Evolutionary conservation across 2,888 invertebrate species (phyloP), one percentile per base, ranked within the genome.

Genomic region (Sinhomidia bicolor): DNA sequence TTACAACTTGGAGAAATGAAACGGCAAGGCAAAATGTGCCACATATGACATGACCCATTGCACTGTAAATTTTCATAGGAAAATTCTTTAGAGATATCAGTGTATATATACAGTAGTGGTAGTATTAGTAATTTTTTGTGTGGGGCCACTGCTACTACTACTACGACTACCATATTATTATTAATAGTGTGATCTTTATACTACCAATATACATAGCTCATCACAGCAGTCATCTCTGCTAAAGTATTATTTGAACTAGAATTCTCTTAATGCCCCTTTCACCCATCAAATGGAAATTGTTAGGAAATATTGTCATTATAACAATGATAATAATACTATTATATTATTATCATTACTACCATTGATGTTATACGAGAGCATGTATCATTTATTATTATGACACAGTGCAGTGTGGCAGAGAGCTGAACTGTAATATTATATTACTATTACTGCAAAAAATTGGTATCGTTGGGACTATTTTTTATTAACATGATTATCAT

Each of bases 11-110:
- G 36, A 36, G 7, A 5, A 36, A 36, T 36, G 36, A 36, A 7
- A 71, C 6, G 36, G n/a, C 71, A 41, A n/a, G 20, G 26, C 47
- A 23, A 26, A 20, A 71, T 20, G 32, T 47, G 54, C 32, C 26
- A 10, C 78, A 79, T 79, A 79, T 79, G 78, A 80, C 80, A 79
- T 79, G 78, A 80, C 80, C 60, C 17, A 80, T 6, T 80, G 32
- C 54, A 54, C 44, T 54, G 51, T 17, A 7, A 54, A 54, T 54
- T n/a, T 54, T 54, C 51, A n/a, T 14, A 17, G 51, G 17, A 17
- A 54, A 5, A 20, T 62, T 41, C 80, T 36, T 47, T 5, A 36
- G 36, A 36, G 44, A 74, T 74, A 74, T 17, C n/a, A n/a, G n/a
- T n/a, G n/a, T n/a, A n/a, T n/a, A n/a, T n/a, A n/a, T n/a, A n/a